Base-by-base conservation (phyloP, 2,888 invertebrate species). In the Acronicta aceris region DNA sequence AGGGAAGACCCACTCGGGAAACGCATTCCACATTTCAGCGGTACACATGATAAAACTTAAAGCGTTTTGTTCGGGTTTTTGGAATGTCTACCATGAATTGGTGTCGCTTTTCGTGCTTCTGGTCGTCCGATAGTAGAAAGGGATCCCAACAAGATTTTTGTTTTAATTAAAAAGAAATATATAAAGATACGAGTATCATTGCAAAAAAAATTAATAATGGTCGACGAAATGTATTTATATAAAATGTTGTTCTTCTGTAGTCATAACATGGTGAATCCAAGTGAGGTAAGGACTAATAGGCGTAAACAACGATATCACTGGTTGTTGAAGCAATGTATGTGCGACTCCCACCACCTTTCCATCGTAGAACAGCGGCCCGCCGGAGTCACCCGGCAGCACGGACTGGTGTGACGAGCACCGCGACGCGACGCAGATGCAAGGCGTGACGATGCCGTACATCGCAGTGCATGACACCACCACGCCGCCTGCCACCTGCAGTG, bases 371-470 rank as follows among this genome's bases (percentile, higher is more conserved):
- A 65, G 17, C n/a, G 64, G 52, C 8, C 59, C 59, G 0, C 59
- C 59, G 12, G 59, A 65, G 33, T 65, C 64, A 0, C 54, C 64
- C 3, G 48, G 55, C 51, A 59, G 45, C n/a, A 59, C 54, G 12
- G 46, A 27, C 38, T 56, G 45, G 2, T 33, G 12, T 0, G n/a
- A 2, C 4, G n/a, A 1, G 15, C 60, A 65, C 4, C n/a, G 51
- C 16, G 49, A 38, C 1, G 45, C 55, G 25, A 64, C 64, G 17
- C 59, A 59, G 13, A 65, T n/a, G 21, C 50, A 50, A 7, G 50
- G 40, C 5, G 40, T 50, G 1, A n/a, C 0, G 1, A 33, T n/a
- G n/a, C 9, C 25, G 1, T 59, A 33, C 30, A 30, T 30, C n/a
- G 42, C 43, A 17, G 12, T 48, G 40, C 64, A 64, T 0, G 52